phyloP scores from a whole-genome alignment of 2,888 invertebrate species.

The Pandemis heparana region DNA sequence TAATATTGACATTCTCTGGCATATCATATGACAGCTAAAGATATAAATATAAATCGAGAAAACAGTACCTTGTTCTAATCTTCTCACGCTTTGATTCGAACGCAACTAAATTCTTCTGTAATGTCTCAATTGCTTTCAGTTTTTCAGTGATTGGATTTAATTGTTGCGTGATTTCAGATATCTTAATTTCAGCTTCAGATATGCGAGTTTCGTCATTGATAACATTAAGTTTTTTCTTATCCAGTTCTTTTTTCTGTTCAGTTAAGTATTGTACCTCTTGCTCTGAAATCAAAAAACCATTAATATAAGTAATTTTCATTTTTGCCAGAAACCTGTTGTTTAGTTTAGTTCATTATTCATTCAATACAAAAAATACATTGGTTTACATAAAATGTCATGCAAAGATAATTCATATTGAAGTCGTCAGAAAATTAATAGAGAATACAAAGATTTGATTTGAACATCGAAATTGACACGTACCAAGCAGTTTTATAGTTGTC shows the following conservation, averaged over 20 bases:
- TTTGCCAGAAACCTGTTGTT: no score
- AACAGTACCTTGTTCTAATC: constrained; percentile 83
- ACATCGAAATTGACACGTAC: constrained; percentile 60
- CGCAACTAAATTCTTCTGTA: constrained; percentile 82
- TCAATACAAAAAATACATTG: no score
- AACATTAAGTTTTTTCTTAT: constrained; percentile 84
- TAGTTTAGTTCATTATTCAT: no score
- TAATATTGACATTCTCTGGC: constrained; percentile 7
- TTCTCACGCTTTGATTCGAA: constrained; percentile 84
- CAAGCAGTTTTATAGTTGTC: constrained; percentile 81
- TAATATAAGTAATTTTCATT: not conserved
- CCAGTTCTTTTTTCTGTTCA: constrained; percentile 87
- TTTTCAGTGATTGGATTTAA: constrained; percentile 84
- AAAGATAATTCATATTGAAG: no score
- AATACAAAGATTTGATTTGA: no score
- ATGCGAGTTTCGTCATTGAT: constrained; percentile 87
- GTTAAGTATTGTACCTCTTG: constrained; percentile 53
- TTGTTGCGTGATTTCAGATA: constrained; percentile 84
- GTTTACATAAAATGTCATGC: no score
- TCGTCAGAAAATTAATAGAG: no score
- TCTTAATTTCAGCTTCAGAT: constrained; percentile 85
- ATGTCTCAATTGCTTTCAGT: constrained; percentile 78
- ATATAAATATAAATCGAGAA: not conserved
- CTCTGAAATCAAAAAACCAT: constrained; percentile 1
- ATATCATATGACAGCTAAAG: not conserved